These are phyloP conservation scores for Campylomormyrus tamandua DNA, from an alignment of 2,113 vertebrate genomes.

Conservation along the genomic window DNA sequence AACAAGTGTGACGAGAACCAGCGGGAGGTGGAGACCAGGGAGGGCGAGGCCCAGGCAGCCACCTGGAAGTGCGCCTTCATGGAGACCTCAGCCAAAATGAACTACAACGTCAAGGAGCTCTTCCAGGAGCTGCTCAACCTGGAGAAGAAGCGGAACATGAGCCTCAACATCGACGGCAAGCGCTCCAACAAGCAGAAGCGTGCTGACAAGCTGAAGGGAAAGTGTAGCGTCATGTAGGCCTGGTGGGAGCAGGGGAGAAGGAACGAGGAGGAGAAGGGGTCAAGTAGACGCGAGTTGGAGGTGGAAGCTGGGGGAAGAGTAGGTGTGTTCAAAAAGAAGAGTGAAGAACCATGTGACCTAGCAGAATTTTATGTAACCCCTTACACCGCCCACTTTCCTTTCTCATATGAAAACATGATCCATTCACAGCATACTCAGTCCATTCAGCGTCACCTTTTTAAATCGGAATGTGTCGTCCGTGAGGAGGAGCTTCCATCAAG, in stretches of 20 bases:
- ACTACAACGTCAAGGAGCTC: slow-evolving; percentile 83
- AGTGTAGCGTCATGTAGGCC: slow-evolving; percentile 72
- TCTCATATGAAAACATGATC: neutral
- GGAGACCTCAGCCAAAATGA: slow-evolving; percentile 86
- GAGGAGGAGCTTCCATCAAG: neutral
- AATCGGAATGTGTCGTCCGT: neutral
- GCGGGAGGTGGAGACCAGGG: slow-evolving; percentile 72
- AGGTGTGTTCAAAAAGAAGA: slow-evolving; percentile 1
- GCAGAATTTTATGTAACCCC: neutral
- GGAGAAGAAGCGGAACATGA: slow-evolving; percentile 75
- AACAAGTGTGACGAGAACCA: slow-evolving; percentile 84
- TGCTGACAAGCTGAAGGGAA: slow-evolving; percentile 78
- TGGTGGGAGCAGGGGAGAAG: neutral
- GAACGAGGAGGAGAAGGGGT: neutral
- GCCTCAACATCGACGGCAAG: slow-evolving; percentile 75
- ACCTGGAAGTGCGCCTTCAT: slow-evolving; percentile 83
- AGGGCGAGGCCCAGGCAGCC: slow-evolving; percentile 74
- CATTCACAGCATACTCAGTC: neutral
- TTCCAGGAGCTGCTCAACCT: slow-evolving; percentile 83
- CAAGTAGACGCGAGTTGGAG: neutral
- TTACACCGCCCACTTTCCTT: neutral
- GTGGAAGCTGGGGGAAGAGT: neutral
- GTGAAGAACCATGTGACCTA: neutral
- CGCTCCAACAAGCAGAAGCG: slow-evolving; percentile 75
- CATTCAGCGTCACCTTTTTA: neutral